Conservation (phyloP, 2,797 vertebrate genomes). For the Gadopsis bispinosus region DNA sequence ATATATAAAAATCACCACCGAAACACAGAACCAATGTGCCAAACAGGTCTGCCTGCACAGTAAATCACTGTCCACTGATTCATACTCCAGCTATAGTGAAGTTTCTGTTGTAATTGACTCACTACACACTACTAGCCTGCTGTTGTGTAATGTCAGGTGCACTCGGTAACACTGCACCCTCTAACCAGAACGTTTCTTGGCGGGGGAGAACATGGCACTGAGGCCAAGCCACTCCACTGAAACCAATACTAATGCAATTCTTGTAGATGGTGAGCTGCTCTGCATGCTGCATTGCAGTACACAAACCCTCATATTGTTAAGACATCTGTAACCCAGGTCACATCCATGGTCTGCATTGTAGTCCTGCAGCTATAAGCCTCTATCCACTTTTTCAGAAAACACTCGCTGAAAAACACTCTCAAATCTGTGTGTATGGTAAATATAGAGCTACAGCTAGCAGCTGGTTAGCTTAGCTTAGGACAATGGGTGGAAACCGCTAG, state of each 20-base stretch:
- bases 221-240: constrained; percentile 25
- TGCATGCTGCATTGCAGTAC: constrained; percentile 57
- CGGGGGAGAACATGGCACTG: constrained; percentile 30
- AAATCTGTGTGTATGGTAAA: not conserved
- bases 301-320: constrained; percentile 13
- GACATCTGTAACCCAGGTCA: not conserved
- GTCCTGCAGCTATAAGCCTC: not conserved
- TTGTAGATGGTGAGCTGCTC: constrained; percentile 29
- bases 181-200: constrained; percentile 34
- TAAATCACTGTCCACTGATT: not conserved
- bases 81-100: not conserved
- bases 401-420: not conserved
- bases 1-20: constrained; percentile 6
- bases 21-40: not conserved
- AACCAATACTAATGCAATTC: constrained; percentile 60
- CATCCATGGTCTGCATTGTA: not conserved
- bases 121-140: not conserved
- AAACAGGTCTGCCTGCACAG: not conserved
- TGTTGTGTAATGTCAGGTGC: not conserved
- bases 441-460: not conserved
- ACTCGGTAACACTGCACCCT: constrained; percentile 44
- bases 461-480: constrained; percentile 3
- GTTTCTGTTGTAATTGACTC: constrained; percentile 6
- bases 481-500: not conserved
- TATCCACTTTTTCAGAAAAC: not conserved